Base-by-base conservation (phyloP, 2,797 vertebrate genomes). In the Sylvilagus floridanus region DNA sequence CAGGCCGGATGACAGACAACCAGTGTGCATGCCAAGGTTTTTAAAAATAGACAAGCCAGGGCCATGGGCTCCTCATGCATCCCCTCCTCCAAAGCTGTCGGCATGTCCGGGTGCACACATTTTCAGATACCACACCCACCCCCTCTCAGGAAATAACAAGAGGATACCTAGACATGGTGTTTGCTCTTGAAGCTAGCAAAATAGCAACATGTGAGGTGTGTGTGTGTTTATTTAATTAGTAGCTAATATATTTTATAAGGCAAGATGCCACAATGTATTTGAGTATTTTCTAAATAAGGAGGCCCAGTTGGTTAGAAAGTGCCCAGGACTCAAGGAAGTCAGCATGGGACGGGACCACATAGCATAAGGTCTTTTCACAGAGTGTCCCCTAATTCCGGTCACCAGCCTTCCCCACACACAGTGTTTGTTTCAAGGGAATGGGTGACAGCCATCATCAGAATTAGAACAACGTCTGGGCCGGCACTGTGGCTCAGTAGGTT, bases 31-130 rank as follows among this genome's bases (percentile, higher is more conserved):
- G 69, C 47, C 54, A 66, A 87, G 2, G 26, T 35, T 69, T 85
- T 94, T 75, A 78, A 87, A 93, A 90, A 47, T 84, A 81, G 75
- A 77, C 76, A 35, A 86, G 57, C 42, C 7, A 19, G 63, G 22
- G 71, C 37, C 88, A 26, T 28, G 57, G 28, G 28, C 54, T 28
- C 79, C 47, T 2, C 10, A n/a, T 0, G 1, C 14, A 62, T 10
- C 10, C 9, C 14, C 14, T 83, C 63, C 78, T 88, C 47, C 32
- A 57, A 83, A 83, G 77, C 21, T 28, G n/a, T 0, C 5, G 28
- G 4, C 32, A 2, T 6, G 6, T 12, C 37, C 42, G 2, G 13
- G 11, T 0, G 7, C 9, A 21, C 12, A 22, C 7, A 32, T 7
- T 52, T 14, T 28, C 6, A 28, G 54, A 21, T 3, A 3, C 37